A percentile compares a stretch with the other conserved stretches of the same genome.
Conservation (phyloP, 2,888 invertebrate species). For the Celastrina argiolus region DNA sequence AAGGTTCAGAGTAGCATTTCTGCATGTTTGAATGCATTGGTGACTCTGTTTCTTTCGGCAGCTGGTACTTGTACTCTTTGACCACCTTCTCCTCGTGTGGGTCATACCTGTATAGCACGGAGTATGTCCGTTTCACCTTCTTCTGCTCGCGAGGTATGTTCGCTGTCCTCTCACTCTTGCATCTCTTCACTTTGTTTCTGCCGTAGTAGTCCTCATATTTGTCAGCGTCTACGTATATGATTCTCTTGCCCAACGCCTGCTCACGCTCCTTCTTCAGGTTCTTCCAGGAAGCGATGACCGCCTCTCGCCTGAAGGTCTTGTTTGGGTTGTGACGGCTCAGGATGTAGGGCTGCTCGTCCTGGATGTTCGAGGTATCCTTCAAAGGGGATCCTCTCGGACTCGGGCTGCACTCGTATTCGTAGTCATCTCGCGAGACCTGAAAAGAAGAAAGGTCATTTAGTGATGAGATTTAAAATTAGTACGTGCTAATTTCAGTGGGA, state of each 20-base stretch:
- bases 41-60: slow-evolving; percentile 49
- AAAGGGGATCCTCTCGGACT: slow-evolving; percentile 67
- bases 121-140: slow-evolving; percentile 69
- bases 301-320: slow-evolving; percentile 70
- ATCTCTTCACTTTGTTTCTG: slow-evolving; percentile 66
- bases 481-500: slow-evolving; percentile 35
- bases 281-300: slow-evolving; percentile 74
- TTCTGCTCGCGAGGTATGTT: slow-evolving; percentile 53
- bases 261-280: slow-evolving; percentile 71
- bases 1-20: slow-evolving; percentile 64
- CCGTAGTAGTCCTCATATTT: slow-evolving; percentile 68
- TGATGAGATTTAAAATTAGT: slow-evolving; percentile 27
- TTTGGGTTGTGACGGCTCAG: slow-evolving; percentile 74
- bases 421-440: slow-evolving; percentile 73
- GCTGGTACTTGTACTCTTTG: slow-evolving; percentile 69
- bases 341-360: slow-evolving; percentile 60
- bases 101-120: slow-evolving; percentile 68
- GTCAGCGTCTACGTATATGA: slow-evolving; percentile 65
- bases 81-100: slow-evolving; percentile 67
- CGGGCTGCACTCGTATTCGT: slow-evolving; percentile 64
- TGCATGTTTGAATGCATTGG: slow-evolving; percentile 45
- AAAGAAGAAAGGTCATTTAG: slow-evolving; percentile 37
- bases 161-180: slow-evolving; percentile 65
- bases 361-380: slow-evolving; percentile 69
- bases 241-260: slow-evolving; percentile 64